phyloP scores from a whole-genome alignment of 2,113 vertebrate species.

The Anoplopoma fimbria region DNA sequence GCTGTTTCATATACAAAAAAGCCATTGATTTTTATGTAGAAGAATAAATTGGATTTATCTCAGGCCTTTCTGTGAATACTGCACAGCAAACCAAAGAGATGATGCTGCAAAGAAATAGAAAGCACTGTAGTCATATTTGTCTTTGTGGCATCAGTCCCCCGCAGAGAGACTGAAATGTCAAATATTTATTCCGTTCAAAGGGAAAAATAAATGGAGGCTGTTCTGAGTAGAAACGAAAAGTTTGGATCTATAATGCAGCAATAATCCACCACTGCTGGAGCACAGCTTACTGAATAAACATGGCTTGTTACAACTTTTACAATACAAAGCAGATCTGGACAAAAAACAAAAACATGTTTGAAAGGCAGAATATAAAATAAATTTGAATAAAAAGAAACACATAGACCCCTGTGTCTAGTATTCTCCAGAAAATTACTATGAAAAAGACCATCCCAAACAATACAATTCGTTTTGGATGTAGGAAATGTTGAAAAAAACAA shows the following conservation, averaged over 20 bases:
- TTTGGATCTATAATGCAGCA: not conserved
- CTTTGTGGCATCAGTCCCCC: constrained; percentile 9
- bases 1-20: not conserved
- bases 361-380: not conserved
- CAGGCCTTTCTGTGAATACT: constrained; percentile 3
- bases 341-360: not conserved
- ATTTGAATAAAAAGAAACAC: too few relatives aligned
- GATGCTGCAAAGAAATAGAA: not conserved
- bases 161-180: constrained; percentile 30
- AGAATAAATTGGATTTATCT: not conserved
- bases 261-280: not conserved
- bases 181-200: constrained; percentile 5
- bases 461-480: too few relatives aligned
- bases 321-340: not conserved
- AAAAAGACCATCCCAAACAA: too few relatives aligned
- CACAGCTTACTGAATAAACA: not conserved
- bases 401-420: not conserved
- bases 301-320: not conserved
- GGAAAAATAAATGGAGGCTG: constrained; percentile 6
- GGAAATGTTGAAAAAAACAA: too few relatives aligned
- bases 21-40: constrained; percentile 3
- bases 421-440: not conserved
- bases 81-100: not conserved
- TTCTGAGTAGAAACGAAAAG: not conserved
- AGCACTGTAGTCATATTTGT: constrained; percentile 8